Evolutionary conservation across 2,113 vertebrate species (phyloP).

Genomic region (Brachypodius melanocephalos): DNA sequence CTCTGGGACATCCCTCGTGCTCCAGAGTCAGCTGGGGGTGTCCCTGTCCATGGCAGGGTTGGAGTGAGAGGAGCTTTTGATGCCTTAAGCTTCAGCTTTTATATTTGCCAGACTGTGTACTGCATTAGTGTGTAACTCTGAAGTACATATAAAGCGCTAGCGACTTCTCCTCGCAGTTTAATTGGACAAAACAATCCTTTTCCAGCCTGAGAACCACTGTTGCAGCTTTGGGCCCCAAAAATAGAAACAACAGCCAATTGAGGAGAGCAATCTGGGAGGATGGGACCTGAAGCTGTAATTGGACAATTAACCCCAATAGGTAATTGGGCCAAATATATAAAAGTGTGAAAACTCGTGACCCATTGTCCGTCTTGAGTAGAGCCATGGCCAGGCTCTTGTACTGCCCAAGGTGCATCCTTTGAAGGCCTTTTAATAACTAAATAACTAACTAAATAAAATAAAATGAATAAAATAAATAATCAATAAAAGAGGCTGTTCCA

Average conservation of each 20-base stretch:
- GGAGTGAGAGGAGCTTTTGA: background rate
- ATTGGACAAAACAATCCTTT: background rate
- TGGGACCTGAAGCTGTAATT: background rate
- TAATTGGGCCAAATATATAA: too few relatives aligned
- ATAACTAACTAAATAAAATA: too few relatives aligned
- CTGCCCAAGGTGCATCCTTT: background rate
- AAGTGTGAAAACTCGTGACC: rapidly evolving
- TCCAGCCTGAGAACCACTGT: background rate
- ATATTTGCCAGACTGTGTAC: background rate
- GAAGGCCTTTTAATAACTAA: background rate
- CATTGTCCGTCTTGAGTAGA: rapidly evolving
- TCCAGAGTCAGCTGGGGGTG: background rate
- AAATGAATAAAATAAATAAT: too few relatives aligned
- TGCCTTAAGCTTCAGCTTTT: background rate
- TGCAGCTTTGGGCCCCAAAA: background rate
- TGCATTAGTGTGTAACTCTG: too few relatives aligned
- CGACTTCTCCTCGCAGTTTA: background rate
- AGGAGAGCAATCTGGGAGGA: too few relatives aligned
- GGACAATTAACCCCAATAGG: background rate
- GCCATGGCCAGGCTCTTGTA: rapidly evolving
- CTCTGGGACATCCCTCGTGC: background rate
- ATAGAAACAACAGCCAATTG: background rate
- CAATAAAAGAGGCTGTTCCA: background rate
- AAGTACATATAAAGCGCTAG: rapidly evolving
- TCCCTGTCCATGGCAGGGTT: background rate